Percentiles rank a stretch among this genome's conserved stretches.
These are phyloP conservation scores for Spheniscus mendiculus DNA, from an alignment of 2,113 vertebrate genomes.

Conservation along the genomic window DNA sequence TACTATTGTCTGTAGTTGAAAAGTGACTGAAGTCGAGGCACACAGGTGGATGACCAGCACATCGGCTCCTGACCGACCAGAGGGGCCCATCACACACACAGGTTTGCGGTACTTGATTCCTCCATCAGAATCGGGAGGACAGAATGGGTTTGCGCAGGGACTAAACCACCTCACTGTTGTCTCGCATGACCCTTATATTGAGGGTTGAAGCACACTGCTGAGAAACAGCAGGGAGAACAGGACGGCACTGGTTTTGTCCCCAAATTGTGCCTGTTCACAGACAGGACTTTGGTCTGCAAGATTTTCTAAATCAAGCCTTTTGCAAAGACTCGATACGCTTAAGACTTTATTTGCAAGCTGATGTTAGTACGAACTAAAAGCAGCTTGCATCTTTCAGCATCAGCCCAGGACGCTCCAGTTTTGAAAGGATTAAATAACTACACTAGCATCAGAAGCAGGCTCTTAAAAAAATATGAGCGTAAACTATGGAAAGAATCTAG, in stretches of 20 bases:
- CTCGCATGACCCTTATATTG: not conserved
- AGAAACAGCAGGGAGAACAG: not conserved
- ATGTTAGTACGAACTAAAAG: not conserved
- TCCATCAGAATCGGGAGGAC: rapidly evolving
- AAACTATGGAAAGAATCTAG: not conserved
- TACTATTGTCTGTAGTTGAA: not conserved
- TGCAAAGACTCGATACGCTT: not conserved
- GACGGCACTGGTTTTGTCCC: not conserved
- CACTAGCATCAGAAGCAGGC: not conserved
- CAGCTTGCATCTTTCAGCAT: not conserved
- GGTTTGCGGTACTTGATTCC: not conserved
- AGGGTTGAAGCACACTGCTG: not conserved
- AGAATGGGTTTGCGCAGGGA: not conserved
- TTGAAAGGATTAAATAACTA: not conserved
- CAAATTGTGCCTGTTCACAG: not conserved
- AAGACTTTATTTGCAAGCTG: not conserved
- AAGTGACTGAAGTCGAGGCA: not conserved
- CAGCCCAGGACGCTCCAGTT: not conserved
- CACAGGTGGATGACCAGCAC: not conserved
- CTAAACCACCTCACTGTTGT: too few relatives aligned
- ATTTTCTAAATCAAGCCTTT: not conserved
- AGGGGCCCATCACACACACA: rapidly evolving
- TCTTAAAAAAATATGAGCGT: rapidly evolving
- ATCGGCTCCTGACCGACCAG: not conserved
- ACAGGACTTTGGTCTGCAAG: not conserved